Evolutionary conservation across 2,113 vertebrate genomes (phyloP).

Genomic region (Fulmarus glacialis): DNA sequence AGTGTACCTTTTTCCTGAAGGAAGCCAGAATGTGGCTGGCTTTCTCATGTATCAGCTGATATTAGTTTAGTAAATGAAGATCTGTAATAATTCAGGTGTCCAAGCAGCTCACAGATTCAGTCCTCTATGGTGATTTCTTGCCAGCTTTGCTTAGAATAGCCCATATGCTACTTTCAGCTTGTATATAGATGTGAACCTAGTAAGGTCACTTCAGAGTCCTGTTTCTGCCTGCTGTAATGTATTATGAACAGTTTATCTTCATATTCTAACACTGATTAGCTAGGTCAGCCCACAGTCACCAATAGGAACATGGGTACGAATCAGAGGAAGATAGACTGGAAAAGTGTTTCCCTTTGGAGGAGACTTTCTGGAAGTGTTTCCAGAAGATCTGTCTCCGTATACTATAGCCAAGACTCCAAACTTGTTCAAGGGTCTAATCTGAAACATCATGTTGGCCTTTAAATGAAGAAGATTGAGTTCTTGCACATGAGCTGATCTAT

Average conservation of each 20-base stretch:
- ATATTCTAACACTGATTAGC: not conserved
- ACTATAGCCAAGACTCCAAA: not conserved
- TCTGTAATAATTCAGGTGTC: not conserved
- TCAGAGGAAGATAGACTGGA: not conserved
- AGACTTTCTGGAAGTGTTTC: not conserved
- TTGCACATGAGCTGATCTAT: not conserved
- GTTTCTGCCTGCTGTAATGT: not conserved
- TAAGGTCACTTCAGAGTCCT: not conserved
- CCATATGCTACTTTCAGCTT: not conserved
- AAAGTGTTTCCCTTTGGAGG: not conserved
- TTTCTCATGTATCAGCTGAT: not conserved
- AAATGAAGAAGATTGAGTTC: not conserved
- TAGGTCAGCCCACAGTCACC: not conserved
- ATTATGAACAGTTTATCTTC: not conserved
- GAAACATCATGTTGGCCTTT: not conserved
- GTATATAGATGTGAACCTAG: not conserved
- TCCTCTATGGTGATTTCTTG: not conserved
- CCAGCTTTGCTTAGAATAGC: not conserved
- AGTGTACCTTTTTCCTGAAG: not conserved
- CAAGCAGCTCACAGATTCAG: not conserved
- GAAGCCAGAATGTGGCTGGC: not conserved
- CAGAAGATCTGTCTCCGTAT: not conserved
- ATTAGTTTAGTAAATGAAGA: not conserved
- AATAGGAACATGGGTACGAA: not conserved
- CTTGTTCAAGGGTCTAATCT: not conserved